Evolutionary conservation across 2,888 invertebrate species (phyloP).

Genomic region (Thelaira solivaga): DNA sequence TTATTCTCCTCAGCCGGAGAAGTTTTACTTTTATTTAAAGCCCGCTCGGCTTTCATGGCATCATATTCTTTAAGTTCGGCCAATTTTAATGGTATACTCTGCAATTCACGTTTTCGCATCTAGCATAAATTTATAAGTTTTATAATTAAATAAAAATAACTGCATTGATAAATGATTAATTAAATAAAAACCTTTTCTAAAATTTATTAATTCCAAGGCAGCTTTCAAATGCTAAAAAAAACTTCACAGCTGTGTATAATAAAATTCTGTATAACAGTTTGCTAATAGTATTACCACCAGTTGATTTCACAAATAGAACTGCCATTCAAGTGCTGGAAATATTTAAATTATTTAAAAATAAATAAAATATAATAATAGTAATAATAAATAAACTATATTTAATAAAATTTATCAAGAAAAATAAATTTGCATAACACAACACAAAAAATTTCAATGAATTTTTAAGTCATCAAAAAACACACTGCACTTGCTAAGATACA

Average conservation of each 20-base stretch:
- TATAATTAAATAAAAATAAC: background rate
- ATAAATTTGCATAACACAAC: too few species aligned
- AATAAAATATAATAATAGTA: too few species aligned
- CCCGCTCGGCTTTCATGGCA: conserved; percentile 71
- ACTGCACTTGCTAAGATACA: too few species aligned
- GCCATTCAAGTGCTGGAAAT: too few species aligned
- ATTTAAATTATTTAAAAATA: too few species aligned
- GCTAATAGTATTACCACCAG: background rate
- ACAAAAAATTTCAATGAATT: too few species aligned
- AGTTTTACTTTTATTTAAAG: conserved; percentile 51
- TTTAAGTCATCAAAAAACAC: too few species aligned
- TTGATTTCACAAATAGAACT: background rate
- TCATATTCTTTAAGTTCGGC: conserved; percentile 76
- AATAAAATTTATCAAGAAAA: too few species aligned
- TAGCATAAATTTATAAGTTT: background rate
- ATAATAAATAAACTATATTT: too few species aligned
- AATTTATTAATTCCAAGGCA: too few species aligned
- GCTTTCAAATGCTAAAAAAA: too few species aligned
- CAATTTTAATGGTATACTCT: conserved; percentile 75
- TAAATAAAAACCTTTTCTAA: background rate
- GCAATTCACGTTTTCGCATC: conserved; percentile 76
- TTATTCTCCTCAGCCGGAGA: conserved; percentile 8
- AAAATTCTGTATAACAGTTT: conserved; percentile 9
- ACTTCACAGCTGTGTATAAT: too few species aligned
- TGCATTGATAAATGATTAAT: background rate